Percentiles rank a stretch among this genome's conserved stretches.
Evolutionary conservation across 2,888 invertebrate species (phyloP).

Genomic region (Macroteleia sp.): DNA sequence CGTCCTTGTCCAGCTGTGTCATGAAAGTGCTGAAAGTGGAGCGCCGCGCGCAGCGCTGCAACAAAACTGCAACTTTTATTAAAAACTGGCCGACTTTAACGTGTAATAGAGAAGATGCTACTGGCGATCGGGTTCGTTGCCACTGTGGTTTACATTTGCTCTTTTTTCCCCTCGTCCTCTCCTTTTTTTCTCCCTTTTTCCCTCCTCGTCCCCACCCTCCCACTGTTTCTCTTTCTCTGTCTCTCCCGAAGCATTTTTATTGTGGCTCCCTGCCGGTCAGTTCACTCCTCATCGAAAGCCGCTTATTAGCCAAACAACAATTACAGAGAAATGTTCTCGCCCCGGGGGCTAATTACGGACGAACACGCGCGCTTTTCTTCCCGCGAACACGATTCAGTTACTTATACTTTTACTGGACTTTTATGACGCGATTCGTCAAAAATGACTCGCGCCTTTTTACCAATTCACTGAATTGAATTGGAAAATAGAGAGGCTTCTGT

Average conservation of each 20-base stretch:
- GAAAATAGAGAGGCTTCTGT: no score
- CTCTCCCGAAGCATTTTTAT: slow-evolving; percentile 8
- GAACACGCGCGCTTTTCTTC: slow-evolving; percentile 43
- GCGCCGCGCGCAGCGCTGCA: slow-evolving; percentile 72
- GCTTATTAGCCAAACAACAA: slow-evolving; percentile 46
- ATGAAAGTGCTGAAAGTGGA: slow-evolving; percentile 79
- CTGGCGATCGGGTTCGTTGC: slow-evolving; percentile 62
- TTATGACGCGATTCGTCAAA: slow-evolving; percentile 9
- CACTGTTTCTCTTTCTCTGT: no score
- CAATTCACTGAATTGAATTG: no score
- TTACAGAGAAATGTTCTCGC: slow-evolving; percentile 50
- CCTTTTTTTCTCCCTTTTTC: slow-evolving; percentile 6
- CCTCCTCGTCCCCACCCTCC: slow-evolving; percentile 5
- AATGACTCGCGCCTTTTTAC: no score
- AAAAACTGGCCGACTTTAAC: slow-evolving; percentile 76
- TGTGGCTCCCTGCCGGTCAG: slow-evolving; percentile 25
- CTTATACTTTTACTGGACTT: slow-evolving; percentile 35
- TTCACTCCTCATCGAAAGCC: slow-evolving; percentile 50
- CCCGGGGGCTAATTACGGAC: slow-evolving; percentile 25
- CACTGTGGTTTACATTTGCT: slow-evolving; percentile 61
- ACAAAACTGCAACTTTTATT: slow-evolving; percentile 76
- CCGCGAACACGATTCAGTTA: slow-evolving; percentile 13
- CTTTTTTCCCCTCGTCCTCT: slow-evolving; percentile 14
- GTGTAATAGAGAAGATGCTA: slow-evolving; percentile 66
- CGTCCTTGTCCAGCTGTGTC: slow-evolving; percentile 70